These are phyloP conservation scores for Protomyctophum bolini DNA, from an alignment of 2,113 vertebrate species.

Conservation along the genomic window DNA sequence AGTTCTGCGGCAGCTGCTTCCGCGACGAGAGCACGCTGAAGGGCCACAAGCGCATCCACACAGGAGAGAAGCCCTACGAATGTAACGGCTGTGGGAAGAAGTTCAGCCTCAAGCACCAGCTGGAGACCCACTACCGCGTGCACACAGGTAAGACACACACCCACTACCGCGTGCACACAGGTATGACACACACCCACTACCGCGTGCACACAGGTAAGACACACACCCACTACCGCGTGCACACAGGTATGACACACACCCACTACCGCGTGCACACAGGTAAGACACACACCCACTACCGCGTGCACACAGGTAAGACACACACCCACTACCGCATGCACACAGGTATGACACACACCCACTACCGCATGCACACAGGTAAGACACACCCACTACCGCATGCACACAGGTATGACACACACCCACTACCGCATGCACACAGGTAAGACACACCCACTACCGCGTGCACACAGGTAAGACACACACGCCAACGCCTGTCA, in stretches of 20 bases:
- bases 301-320: slow-evolving; percentile 48
- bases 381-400: slow-evolving; percentile 84
- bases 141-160: slow-evolving; percentile 87
- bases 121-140: slow-evolving; percentile 98
- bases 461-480: too few species aligned
- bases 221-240: too few species aligned
- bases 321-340: slow-evolving; percentile 83
- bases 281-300: slow-evolving; percentile 90
- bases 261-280: too few species aligned
- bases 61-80: slow-evolving; percentile 92
- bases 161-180: too few species aligned
- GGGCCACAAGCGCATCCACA: slow-evolving; percentile 97
- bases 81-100: slow-evolving; percentile 98
- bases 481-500: too few species aligned
- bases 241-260: too few species aligned
- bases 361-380: slow-evolving; percentile 41
- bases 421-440: slow-evolving; percentile 95
- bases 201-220: too few species aligned
- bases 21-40: slow-evolving; percentile 98
- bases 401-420: too few species aligned
- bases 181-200: too few species aligned
- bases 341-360: slow-evolving; percentile 84
- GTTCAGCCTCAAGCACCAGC: slow-evolving; percentile 99
- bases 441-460: slow-evolving; percentile 74
- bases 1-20: slow-evolving; percentile 99